Base-by-base conservation (phyloP, 2,888 invertebrate genomes). In the Drosophila kanekoi region DNA sequence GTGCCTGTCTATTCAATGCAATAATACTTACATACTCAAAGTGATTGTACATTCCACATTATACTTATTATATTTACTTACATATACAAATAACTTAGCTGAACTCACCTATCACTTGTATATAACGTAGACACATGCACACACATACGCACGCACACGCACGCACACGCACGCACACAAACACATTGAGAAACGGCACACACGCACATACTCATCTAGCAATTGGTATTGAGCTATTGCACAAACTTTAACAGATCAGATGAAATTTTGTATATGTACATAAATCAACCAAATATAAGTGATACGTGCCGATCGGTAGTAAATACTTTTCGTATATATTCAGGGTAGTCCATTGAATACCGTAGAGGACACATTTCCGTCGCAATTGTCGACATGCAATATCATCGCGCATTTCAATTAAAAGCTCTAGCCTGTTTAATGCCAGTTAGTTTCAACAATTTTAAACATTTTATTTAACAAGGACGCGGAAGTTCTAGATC, bases 11-110 rank as follows among this genome's bases (percentile, higher is more conserved):
- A 59, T 79, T 72, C 43, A 89, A 86, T 64, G 89, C 87, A 89
- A 89, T 79, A 89, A 75, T 89, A 88, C 76, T 89, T 87, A 83
- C 62, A 64, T 89, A 86, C 75, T 71, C 78, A 72, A 86, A 68
- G 89, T 85, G 84, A 85, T 89, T 85, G 72, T 87, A 89, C 90
- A 86, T 86, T 86, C 90, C 90, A 75, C 62, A 69, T 66, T 41
- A 73, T 65, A 62, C 16, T 60, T 64, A 79, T 44, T 63, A 78
- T 47, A 62, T 60, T 58, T 60, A 56, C 61, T 63, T 51, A 65
- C 53, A 65, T 59, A 59, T 66, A 56, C 54, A 53, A 16, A 35
- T 59, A 67, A 57, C 11, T 72, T 56, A 72, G 44, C 52, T 72
- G 56, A 37, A 59, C 45, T 72, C 43, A 60, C 35, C 40, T 61